Evolutionary conservation across 2,797 vertebrate genomes (phyloP), one percentile per base, ranked within the genome.

Genomic region (Eulemur albifrons): DNA sequence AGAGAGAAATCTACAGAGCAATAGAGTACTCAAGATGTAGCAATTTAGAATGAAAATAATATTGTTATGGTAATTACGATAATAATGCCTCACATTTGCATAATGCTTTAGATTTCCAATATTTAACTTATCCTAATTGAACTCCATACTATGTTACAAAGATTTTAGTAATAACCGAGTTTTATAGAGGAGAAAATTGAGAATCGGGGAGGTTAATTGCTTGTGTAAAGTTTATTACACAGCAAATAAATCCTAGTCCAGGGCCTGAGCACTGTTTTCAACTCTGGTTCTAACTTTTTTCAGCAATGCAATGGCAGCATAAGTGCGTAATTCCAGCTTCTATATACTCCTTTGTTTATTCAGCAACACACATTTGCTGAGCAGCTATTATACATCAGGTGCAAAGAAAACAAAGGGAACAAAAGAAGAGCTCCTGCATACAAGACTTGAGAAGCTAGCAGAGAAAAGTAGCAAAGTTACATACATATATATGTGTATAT

Each of bases 71-170:
- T 83, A 82, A 90, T 94, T n/a, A 76, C 50, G 27, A 57, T 88
- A 93, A 88, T 25, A 63, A 92, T 63, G 32, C 2, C 11, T 54
- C 48, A 40, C 13, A 90, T 83, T 96, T 84, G 35, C 86, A 77
- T 73, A 87, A 86, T 67, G 77, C 30, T 83, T 84, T 59, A 70
- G 32, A 84, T 91, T 90, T 91, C 48, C 43, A 88, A 70, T 93
- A 90, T 67, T 86, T 93, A 90, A 93, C 15, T 3, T 59, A 84
- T 67, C 25, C 17, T 83, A 79, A 61, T 88, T 96, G 76, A 93
- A 87, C 40, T 61, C 35, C 23, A 65, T 45, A 73, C 7, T 50
- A 61, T 40, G 12, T 81, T 77, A n/a, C 20, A n/a, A 54, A 52
- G 30, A 27, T 63, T 90, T 93, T 88, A 88, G 43, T 61, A 95